Conservation (phyloP, 1,140 invertebrate genomes). For the Lucilia cuprina region DNA sequence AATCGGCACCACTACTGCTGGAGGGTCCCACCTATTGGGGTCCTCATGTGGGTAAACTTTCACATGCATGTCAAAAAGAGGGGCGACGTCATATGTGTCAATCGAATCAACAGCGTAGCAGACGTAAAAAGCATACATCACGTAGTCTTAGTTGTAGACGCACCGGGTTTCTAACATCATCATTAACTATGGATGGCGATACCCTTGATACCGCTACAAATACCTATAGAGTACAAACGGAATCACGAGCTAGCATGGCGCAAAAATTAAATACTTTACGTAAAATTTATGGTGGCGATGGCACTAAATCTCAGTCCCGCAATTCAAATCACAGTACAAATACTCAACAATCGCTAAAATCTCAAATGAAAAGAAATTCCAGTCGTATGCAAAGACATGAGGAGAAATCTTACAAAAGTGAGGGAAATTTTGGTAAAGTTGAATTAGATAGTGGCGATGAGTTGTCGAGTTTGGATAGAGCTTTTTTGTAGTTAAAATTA, state of each 20-base stretch:
- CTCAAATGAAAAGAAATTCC: background rate
- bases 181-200: background rate
- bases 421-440: background rate
- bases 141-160: conserved; percentile 38
- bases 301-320: conserved; percentile 46
- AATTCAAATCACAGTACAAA: conserved; percentile 46
- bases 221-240: background rate
- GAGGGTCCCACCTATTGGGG: conserved; percentile 59
- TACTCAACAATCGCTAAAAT: background rate
- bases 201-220: background rate
- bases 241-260: background rate
- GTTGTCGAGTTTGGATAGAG: conserved; percentile 56
- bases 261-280: conserved; percentile 42
- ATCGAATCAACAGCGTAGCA: conserved; percentile 45
- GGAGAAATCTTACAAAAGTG: background rate
- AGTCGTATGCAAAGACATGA: background rate
- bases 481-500: conserved; percentile 47
- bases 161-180: conserved; percentile 1
- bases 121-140: conserved; percentile 32
- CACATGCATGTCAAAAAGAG: conserved; percentile 52
- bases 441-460: conserved; percentile 56
- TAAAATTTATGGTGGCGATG: conserved; percentile 52
- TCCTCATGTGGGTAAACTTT: conserved; percentile 56
- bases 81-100: conserved; percentile 50
- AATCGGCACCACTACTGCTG: conserved; percentile 56